Evolutionary conservation across 2,888 invertebrate species (phyloP), one percentile per base, ranked within the genome.

Genomic region (Stenoptilia bipunctidactyla): DNA sequence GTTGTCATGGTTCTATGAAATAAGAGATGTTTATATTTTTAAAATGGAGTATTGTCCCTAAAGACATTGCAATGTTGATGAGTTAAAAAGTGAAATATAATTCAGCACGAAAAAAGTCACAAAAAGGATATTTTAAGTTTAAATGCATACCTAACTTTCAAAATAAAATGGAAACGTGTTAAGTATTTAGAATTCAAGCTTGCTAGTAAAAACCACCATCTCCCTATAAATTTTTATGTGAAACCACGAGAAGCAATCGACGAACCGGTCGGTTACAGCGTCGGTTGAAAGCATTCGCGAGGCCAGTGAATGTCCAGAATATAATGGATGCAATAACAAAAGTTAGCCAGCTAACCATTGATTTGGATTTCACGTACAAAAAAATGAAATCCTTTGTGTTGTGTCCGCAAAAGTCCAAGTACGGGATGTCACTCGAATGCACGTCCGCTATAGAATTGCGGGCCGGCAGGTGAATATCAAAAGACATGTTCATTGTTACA

Each of bases 281-380:
- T 57, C 56, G 58, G 56, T 55, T 56, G 66, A 68, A 61, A 55
- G 58, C 53, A 30, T 30, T 49, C 57, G 58, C 56, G 60, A 57
- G 47, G 52, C 46, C 64, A 56, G 52, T 58, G 51, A 55, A 45
- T 56, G 63, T 56, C 56, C 62, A 57, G 64, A 61, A 65, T 62
- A 71, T 75, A 74, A 74, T 73, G 58, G 74, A 57, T 60, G 69
- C 71, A 69, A 75, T 74, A 74, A 77, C 72, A 80, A 76, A 80
- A 79, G 76, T 77, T 70, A 75, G 66, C 63, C 67, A 55, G 61
- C 72, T 75, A 66, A 77, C 82, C 82, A 80, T 80, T 80, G 82
- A 82, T 82, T 82, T 75, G 69, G 70, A 71, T 74, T 79, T 68
- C 60, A 64, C 61, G 71, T 67, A 58, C 59, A 69, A 76, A 79